Evolutionary conservation across 92 coral and sea anemone species (phyloP), one percentile per base, ranked within the genome.

Genomic region (Palythoa heliodiscus): DNA sequence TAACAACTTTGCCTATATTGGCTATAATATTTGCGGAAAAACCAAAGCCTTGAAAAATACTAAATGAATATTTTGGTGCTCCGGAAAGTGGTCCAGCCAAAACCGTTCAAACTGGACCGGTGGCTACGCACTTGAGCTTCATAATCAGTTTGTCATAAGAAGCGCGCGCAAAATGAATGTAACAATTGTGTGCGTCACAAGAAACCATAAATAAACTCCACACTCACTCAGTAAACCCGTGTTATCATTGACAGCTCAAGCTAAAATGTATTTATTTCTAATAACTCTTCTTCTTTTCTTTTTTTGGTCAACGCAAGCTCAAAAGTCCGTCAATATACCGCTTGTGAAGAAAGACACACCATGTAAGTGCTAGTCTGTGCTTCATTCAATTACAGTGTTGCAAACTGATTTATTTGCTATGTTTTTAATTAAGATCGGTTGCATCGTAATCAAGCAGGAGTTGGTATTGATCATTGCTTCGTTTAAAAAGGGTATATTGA

Each of bases 271-370:
- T 80, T 54, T 43, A 48, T 47, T 25, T 38, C 37, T 48, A 40
- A 14, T 22, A n/a, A 20, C 60, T 80, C 10, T 5, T 11, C 22
- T 64, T 47, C 14, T 66, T 47, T 35, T 80, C 60, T 66, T 53
- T 20, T 52, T 52, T 5, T 19, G 39, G 48, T 23, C 29, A 14
- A 70, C 20, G 22, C 37, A 53, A 50, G 87, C 84, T 53, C 78
- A 79, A 78, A 70, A 80, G 35, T 73, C 87, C 20, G 86, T 91
- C 48, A 87, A 88, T 35, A 81, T 91, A 40, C 93, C 93, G 10
- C 89, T 91, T 7, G 78, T 87, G 67, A 89, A 75, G 11, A 91
- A 91, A 75, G 93, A 91, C 83, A 85, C 88, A 7, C 93, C 93
- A 14, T 88, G 93, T 91, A 76, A 78, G 93, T 78, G 64, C 64